Percentiles rank a stretch among this genome's conserved stretches.
Evolutionary conservation across 2,113 vertebrate species (phyloP).

Genomic region (Salvelinus sp.): DNA sequence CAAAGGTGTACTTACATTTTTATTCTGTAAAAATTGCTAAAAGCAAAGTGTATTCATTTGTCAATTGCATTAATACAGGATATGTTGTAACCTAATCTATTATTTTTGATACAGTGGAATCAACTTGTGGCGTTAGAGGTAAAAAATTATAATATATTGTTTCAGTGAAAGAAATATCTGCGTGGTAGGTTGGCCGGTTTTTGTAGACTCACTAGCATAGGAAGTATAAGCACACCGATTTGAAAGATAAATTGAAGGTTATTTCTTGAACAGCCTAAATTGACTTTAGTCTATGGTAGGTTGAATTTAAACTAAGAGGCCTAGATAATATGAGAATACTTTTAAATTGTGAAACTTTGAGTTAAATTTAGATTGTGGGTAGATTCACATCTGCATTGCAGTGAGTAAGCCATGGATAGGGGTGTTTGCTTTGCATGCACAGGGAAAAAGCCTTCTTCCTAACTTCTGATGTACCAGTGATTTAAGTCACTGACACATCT

Average conservation of each 20-base stretch:
- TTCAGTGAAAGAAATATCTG: neutral
- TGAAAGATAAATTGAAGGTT: too few relatives aligned
- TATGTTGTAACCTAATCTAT: too few relatives aligned
- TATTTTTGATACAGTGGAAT: too few relatives aligned
- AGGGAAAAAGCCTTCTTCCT: conserved; percentile 53
- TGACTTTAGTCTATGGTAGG: too few relatives aligned
- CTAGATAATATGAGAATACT: neutral
- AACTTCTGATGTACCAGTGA: conserved; percentile 58
- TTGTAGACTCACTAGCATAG: neutral
- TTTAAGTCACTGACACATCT: conserved; percentile 57
- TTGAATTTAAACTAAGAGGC: neutral
- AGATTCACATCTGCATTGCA: neutral
- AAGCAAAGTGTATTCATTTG: too few relatives aligned
- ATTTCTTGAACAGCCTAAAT: too few relatives aligned
- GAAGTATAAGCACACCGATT: too few relatives aligned
- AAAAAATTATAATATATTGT: neutral
- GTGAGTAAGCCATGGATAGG: neutral
- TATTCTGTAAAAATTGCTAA: too few relatives aligned
- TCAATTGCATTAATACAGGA: too few relatives aligned
- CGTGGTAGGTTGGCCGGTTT: neutral
- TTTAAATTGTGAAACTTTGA: neutral
- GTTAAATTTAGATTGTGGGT: neutral
- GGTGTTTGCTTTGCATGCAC: conserved; percentile 61
- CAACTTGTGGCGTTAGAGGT: too few relatives aligned
- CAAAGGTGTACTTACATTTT: too few relatives aligned